Conservation (phyloP, 2,113 vertebrate species). For the Pelusios castaneus region DNA sequence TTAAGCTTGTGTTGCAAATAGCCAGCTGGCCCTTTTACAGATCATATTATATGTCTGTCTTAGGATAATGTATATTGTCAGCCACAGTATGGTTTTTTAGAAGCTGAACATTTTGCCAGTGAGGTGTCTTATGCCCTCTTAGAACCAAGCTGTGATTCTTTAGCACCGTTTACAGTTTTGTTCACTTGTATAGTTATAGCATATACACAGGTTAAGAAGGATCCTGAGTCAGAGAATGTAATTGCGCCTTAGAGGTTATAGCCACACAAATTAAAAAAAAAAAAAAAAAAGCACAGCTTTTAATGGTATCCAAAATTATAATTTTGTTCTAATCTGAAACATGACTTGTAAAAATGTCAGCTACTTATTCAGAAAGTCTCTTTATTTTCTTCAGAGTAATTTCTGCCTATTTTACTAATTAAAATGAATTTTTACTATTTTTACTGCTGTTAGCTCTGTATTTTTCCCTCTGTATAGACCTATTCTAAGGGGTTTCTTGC, state of each 20-base stretch:
- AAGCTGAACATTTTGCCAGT: neutral
- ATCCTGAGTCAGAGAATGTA: conserved; percentile 21
- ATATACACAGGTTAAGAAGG: neutral
- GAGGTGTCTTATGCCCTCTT: neutral
- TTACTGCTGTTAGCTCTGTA: too few species aligned
- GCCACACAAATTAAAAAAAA: conserved; percentile 10
- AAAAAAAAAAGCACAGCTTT: too few species aligned
- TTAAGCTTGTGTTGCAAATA: neutral
- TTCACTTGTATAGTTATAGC: conserved; percentile 34
- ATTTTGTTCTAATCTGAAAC: neutral
- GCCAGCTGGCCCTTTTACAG: neutral
- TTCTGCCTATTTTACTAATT: neutral
- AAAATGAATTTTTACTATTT: neutral
- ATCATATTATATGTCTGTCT: neutral
- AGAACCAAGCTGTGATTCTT: neutral
- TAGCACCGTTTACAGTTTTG: neutral
- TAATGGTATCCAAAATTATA: neutral
- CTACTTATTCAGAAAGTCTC: neutral
- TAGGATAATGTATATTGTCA: neutral
- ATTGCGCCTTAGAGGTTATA: neutral
- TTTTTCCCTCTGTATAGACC: neutral
- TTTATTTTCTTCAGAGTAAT: neutral
- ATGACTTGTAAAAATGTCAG: neutral
- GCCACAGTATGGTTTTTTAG: neutral
- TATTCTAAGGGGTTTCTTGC: neutral